phyloP scores from a whole-genome alignment of 1,140 invertebrate genomes.

The Anagrus nilaparvatae region DNA sequence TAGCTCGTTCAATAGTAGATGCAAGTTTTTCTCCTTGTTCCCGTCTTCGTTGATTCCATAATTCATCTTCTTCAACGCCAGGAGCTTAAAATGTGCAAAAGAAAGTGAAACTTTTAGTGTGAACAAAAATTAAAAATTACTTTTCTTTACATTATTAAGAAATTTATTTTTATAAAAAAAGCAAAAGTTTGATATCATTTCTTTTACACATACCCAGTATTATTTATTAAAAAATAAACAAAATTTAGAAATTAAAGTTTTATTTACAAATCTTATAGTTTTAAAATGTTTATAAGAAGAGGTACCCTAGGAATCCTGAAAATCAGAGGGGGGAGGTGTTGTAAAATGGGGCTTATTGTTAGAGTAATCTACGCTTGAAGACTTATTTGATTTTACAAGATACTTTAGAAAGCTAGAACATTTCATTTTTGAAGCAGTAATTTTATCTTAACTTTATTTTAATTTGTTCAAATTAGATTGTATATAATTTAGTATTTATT shows the following conservation, averaged over 20 bases:
- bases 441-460: too few species aligned
- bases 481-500: too few species aligned
- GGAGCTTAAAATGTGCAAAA: not conserved
- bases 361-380: too few species aligned
- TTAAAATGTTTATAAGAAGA: too few species aligned
- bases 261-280: too few species aligned
- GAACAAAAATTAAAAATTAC: constrained; percentile 2
- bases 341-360: too few species aligned
- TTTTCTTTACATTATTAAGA: not conserved
- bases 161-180: not conserved
- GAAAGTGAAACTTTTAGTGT: not conserved
- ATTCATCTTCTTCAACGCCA: constrained; percentile 59
- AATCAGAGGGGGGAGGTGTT: too few species aligned
- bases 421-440: too few species aligned
- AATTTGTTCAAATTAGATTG: too few species aligned
- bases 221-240: not conserved
- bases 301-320: too few species aligned
- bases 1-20: constrained; percentile 61
- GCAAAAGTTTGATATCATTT: not conserved
- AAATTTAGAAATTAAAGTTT: not conserved
- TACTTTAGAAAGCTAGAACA: too few species aligned
- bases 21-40: constrained; percentile 55
- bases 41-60: constrained; percentile 60
- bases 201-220: not conserved
- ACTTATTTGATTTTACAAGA: too few species aligned